phyloP scores from a whole-genome alignment of 2,113 vertebrate genomes.

The Corydoras sp. region DNA sequence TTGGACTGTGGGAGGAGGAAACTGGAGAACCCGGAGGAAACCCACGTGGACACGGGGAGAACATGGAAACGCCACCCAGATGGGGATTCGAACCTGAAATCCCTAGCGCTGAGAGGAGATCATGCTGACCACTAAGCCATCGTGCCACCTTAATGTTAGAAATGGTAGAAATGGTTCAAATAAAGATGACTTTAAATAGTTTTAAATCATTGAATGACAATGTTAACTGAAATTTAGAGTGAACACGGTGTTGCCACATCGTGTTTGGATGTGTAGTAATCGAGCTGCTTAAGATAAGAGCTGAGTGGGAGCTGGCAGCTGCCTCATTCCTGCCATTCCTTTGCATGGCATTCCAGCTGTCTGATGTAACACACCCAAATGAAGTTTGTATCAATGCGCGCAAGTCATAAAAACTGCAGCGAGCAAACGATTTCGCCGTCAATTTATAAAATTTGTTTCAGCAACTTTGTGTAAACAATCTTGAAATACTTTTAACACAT shows the following conservation, averaged over 20 bases:
- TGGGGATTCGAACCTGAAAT: too few species aligned
- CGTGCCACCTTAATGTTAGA: too few species aligned
- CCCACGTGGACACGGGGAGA: too few species aligned
- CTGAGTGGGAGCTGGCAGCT: constrained; percentile 54
- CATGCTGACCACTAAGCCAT: too few species aligned
- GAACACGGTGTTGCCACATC: neutral
- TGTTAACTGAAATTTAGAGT: too few species aligned
- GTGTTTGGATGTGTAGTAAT: constrained; percentile 3
- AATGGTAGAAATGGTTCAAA: too few species aligned
- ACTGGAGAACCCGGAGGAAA: too few species aligned
- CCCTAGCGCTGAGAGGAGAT: too few species aligned
- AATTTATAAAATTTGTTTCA: neutral
- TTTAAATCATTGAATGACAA: too few species aligned
- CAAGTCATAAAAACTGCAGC: neutral
- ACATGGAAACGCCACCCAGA: too few species aligned
- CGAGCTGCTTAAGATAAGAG: constrained; percentile 7
- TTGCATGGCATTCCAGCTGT: constrained; percentile 82
- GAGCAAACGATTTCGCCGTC: neutral
- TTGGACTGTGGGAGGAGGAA: too few species aligned
- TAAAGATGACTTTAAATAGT: too few species aligned
- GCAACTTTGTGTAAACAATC: neutral
- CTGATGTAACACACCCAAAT: constrained; percentile 80
- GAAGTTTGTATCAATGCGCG: constrained; percentile 54
- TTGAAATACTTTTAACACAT: neutral
- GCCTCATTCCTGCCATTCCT: constrained; percentile 71